Conservation (phyloP, 2,113 vertebrate species). For the Gobius niger region DNA sequence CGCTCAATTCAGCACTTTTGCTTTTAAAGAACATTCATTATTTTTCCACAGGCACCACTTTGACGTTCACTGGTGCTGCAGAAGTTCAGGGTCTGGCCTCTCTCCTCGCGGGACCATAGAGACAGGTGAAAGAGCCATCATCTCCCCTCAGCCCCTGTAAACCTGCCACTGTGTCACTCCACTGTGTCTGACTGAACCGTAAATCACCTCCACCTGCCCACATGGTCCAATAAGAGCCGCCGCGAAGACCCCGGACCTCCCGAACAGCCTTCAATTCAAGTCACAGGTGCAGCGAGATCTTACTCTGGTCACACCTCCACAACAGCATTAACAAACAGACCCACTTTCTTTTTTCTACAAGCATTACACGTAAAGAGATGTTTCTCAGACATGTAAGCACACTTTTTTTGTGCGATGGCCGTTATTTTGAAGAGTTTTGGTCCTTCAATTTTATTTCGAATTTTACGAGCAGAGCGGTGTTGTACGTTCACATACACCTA, state of each 20-base stretch:
- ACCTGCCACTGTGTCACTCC: slow-evolving; percentile 69
- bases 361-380: not conserved
- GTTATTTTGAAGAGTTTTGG: too few relatives aligned
- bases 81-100: not conserved
- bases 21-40: too few relatives aligned
- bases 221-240: slow-evolving; percentile 52
- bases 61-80: not conserved
- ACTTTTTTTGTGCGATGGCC: too few relatives aligned
- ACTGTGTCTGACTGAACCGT: slow-evolving; percentile 39
- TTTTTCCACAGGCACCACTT: not conserved
- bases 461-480: too few relatives aligned
- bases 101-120: not conserved
- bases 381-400: too few relatives aligned
- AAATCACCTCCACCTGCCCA: slow-evolving; percentile 67
- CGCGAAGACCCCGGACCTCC: slow-evolving; percentile 38
- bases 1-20: too few relatives aligned
- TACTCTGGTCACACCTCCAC: slow-evolving; percentile 56
- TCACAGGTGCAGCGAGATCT: slow-evolving; percentile 27
- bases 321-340: slow-evolving; percentile 49
- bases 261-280: slow-evolving; percentile 38
- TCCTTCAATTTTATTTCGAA: too few relatives aligned
- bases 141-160: slow-evolving; percentile 56
- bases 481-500: too few relatives aligned
- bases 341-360: slow-evolving; percentile 27
- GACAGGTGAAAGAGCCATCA: slow-evolving; percentile 23